A percentile compares a stretch with the other conserved stretches of the same genome.
Evolutionary conservation across 2,888 invertebrate genomes (phyloP).

Genomic region (Uloborus plumipes): DNA sequence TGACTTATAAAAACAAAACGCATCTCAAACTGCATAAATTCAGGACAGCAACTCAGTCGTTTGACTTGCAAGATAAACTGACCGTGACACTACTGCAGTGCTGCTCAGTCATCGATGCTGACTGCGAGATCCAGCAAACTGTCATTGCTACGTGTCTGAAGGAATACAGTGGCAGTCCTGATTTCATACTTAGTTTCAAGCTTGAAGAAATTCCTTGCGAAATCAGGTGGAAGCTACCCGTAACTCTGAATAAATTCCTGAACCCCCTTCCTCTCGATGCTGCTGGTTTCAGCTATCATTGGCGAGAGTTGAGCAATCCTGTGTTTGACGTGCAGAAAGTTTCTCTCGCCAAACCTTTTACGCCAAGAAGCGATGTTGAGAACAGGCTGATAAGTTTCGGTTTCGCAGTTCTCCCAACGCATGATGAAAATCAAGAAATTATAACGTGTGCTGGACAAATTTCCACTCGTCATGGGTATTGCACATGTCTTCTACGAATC

Average conservation of each 20-base stretch:
- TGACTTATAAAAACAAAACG: conserved; percentile 34
- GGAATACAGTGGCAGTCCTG: conserved; percentile 13
- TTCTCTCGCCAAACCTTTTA: conserved; percentile 16
- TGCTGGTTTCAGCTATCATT: conserved; percentile 3
- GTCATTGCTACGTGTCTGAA: conserved; percentile 21
- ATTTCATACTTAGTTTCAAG: conserved; percentile 7
- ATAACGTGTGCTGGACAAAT: conserved; percentile 26
- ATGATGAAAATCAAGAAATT: conserved; percentile 15
- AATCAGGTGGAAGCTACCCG: conserved; percentile 13
- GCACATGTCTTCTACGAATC: conserved; percentile 19
- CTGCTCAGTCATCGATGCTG: not conserved
- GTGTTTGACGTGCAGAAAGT: not conserved
- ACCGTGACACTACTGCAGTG: not conserved
- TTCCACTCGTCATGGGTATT: not conserved
- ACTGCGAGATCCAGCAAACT: conserved; percentile 4
- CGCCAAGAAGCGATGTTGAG: not conserved
- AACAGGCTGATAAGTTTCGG: conserved; percentile 10
- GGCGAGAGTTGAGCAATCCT: not conserved
- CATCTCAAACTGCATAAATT: not conserved
- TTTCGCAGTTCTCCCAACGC: conserved; percentile 7
- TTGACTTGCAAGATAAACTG: too few relatives aligned
- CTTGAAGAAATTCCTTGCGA: not conserved
- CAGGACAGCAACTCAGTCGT: not conserved
- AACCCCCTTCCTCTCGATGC: conserved; percentile 12
- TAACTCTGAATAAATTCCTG: conserved; percentile 38